Base-by-base conservation (phyloP, 2,113 vertebrate species). In the Cyanoramphus novaezelandiae region DNA sequence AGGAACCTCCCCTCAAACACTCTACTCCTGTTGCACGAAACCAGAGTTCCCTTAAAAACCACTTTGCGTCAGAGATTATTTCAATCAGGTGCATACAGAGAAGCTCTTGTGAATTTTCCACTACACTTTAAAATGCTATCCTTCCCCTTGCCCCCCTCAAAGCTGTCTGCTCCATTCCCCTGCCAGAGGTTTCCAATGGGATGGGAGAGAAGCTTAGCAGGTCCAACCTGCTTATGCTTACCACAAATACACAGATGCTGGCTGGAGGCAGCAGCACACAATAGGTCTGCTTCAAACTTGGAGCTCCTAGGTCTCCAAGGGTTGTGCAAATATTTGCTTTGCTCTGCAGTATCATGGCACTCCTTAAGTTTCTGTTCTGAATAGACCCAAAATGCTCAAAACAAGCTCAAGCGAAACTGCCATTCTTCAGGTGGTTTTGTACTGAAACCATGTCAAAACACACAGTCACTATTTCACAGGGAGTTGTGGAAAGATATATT, bases 281-380 rank as follows among this genome's bases (percentile, higher is more conserved):
- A 78, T 86, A 86, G 43, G 4, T 85, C 59, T 88, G 41, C 35
- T 90, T 90, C 82, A 52, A 82, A 86, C 35, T 65, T 43, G 27
- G 13, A 64, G 23, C 71, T 94, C 25, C 53, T 37, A 44, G 75
- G 55, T 86, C 68, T 88, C 43, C 31, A 64, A 20, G 37, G 44
- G 19, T 84, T 96, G 64, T 90, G 62, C 92, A 97, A 97, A 96
- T 96, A 94, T 93, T 97, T 94, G 55, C 76, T 86, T 92, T 90
- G 57, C 52, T 93, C 39, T 3, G 6, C 47, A 62, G 86, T 94
- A 78, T 86, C 90, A 53, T 0, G 59, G 55, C 90, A 86, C 92
- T 91, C 90, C 82, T 47, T 68, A 44, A 88, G 93, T 96, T 96
- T 96, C 88, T 92, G 33, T 39, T 88, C 52, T 92, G 92, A 97